Base-by-base conservation (phyloP, 2,888 invertebrate species). In the Mactromeris polynyma region DNA sequence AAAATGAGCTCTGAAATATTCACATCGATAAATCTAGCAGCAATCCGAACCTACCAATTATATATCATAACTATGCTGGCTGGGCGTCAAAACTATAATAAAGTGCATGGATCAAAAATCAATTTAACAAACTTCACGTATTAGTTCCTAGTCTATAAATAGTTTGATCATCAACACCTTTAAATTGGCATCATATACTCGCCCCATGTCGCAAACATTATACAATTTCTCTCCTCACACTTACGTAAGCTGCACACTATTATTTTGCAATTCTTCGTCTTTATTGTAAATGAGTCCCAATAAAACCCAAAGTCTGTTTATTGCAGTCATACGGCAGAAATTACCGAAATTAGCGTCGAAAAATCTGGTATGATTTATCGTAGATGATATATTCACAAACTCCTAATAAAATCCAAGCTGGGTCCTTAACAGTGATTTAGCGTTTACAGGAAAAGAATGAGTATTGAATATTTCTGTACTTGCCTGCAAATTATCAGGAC, bases 291-390 rank as follows among this genome's bases (percentile, higher is more conserved):
- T 85, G 85, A 84, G 85, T 69, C 38, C 54, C 21, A 80, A 85
- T 88, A 88, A 90, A 88, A 80, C 42, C 54, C 81, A 73, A 90
- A 88, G 87, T 79, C 85, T 42, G 90, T 85, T 87, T 85, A 90
- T 90, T 87, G 82, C 80, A 77, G 38, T 80, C 90, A 90, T 85
- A 69, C 87, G 87, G 90, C 33, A 87, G 83, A 85, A 85, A 90
- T 87, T 87, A 90, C 77, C 19, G 81, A 73, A 88, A 88, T 88
- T 88, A 85, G 54, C 77, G 19, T 31, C 42, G 58, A 42, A 69
- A 85, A 85, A 88, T 88, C 85, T 85, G 82, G 83, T 58, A 88
- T 88, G 90, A 90, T 90, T 90, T 90, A 90, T 88, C 42, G 86
- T 84, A 42, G 64, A 40, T 83, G 84, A 54, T 86, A 86, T 86